Base-by-base conservation (phyloP, 2,113 vertebrate species). In the Dolichotis patagonum region DNA sequence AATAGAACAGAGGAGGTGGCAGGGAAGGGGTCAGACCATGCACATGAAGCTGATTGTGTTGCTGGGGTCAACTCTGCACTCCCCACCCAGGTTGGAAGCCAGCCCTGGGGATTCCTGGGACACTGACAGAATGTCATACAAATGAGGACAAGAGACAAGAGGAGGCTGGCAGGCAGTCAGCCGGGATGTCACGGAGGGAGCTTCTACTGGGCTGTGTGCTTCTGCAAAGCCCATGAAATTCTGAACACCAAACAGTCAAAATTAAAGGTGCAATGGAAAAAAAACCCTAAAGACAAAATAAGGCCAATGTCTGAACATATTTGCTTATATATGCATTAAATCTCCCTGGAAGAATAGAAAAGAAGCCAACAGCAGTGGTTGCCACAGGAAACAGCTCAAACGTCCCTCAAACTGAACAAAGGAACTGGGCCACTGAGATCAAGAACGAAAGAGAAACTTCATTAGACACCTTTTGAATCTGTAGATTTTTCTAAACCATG, bases 241-340 rank as follows among this genome's bases (percentile, higher is more conserved):
- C 85, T 85, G 82, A 90, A 69, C 83, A 63, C 54, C 94, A 54
- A 77, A 71, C 90, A 56, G 75, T 71, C 22, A 87, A 95, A 69
- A 98, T 97, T 98, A 98, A 98, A 98, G 97, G 97, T 97, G 96
- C 93, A 63, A 90, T 91, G 96, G 77, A 24, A n/a, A 93, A 43
- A 75, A 43, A 54, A 28, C 38, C 38, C n/a, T 73, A 43, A 75
- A 75, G 43, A 83, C 56, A 85, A 96, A 95, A 80, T 80, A 35
- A 91, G 84, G 67, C 41, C 75, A 73, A 73, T 5, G 24, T 62
- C 85, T 94, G 46, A 65, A 73, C 3, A 1, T 28, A 13, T 63
- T 84, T 97, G 26, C 80, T 86, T 87, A 49, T 32, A 62, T 41
- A 71, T 52, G 32, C 24, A 88, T 46, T 86, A 84, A 92, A 54